These are phyloP conservation scores for Cyclura pinguis DNA, from an alignment of 2,797 vertebrate genomes.

Conservation along the genomic window DNA sequence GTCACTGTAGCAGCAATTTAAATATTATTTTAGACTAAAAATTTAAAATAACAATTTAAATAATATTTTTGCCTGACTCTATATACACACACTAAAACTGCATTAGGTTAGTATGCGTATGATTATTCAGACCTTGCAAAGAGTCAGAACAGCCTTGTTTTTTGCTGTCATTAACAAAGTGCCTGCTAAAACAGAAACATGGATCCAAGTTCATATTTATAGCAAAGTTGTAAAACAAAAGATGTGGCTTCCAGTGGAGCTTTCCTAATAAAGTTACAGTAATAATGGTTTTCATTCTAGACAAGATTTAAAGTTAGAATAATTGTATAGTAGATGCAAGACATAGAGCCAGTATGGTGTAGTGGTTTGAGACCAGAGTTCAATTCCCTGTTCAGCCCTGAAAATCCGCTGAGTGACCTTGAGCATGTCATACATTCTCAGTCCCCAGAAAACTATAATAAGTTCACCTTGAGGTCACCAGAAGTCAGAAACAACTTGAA, in stretches of 20 bases:
- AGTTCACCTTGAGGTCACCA: too few relatives aligned
- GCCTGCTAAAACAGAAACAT: not conserved
- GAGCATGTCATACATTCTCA: too few relatives aligned
- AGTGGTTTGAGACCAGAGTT: too few relatives aligned
- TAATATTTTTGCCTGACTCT: not conserved
- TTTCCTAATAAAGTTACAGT: slow-evolving; percentile 58
- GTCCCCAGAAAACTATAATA: too few relatives aligned
- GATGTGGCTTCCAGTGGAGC: slow-evolving; percentile 58
- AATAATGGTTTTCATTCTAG: slow-evolving; percentile 12
- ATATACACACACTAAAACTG: too few relatives aligned
- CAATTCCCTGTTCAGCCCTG: too few relatives aligned
- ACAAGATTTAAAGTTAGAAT: slow-evolving; percentile 29
- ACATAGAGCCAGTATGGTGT: not conserved
- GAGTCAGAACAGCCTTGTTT: not conserved
- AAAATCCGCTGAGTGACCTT: too few relatives aligned
- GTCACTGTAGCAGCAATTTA: too few relatives aligned
- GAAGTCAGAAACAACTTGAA: too few relatives aligned
- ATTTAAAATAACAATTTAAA: not conserved
- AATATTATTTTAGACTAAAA: not conserved
- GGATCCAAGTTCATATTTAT: not conserved
- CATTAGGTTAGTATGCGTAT: not conserved
- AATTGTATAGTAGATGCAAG: slow-evolving; percentile 10
- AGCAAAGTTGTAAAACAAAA: slow-evolving; percentile 37
- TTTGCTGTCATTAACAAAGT: not conserved
- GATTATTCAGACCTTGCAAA: not conserved